Evolutionary conservation across 2,888 invertebrate species (phyloP), one percentile per base, ranked within the genome.

Genomic region (Hydraecia micacea): DNA sequence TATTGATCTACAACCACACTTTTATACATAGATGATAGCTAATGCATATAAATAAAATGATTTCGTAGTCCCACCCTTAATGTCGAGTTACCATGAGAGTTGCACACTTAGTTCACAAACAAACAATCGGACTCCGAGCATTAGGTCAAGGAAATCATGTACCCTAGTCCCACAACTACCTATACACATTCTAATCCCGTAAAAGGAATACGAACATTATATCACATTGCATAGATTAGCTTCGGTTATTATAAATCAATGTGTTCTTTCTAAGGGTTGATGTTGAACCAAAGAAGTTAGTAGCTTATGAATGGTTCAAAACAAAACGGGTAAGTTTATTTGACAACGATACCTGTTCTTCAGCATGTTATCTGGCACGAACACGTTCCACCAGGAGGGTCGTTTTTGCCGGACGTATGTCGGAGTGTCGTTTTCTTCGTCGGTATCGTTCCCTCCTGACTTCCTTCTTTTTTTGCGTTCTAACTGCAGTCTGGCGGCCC

Each of bases 341-440:
- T 65, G 42, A 75, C 58, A 77, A 82, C 79, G 79, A 86, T 96
- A 98, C 98, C 98, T 98, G 96, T 97, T 97, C 89, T 97, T 97
- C 81, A 97, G 97, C 97, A 97, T 97, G 91, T 98, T 98, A 90
- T 98, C 98, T 72, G 98, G 98, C 68, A 98, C 98, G 93, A 98
- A 98, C 85, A 98, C 98, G 94, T 98, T 98, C 98, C 98, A 99
- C 98, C 98, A 99, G 62, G 98, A 98, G 62, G 98, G 98, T 83
- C 98, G 97, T 93, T 98, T 98, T 93, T 98, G 98, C 49, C 98
- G 96, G 62, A 97, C 95, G 91, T 97, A 97, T 83, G 90, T 94
- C 13, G 93, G 97, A 88, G 92, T 92, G 82, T 96, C 96, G 85
- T 91, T 93, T 90, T 95, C 96, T 71, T 95, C 95, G 79, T 97